A percentile compares a stretch with the other conserved stretches of the same genome.
Conservation (phyloP, 2,797 vertebrate genomes). For the Lithobates pipiens region DNA sequence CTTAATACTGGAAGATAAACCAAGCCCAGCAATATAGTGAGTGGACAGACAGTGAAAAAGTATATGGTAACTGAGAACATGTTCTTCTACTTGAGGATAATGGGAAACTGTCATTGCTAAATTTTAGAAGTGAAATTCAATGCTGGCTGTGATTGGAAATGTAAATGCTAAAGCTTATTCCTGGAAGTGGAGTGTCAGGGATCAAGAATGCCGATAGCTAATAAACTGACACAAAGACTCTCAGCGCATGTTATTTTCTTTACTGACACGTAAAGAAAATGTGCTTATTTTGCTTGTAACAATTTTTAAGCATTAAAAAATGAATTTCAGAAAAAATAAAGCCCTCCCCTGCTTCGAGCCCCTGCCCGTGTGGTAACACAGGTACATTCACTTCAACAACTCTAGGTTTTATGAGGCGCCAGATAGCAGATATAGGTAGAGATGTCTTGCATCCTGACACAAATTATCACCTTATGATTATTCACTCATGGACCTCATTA, state of each 20-base stretch:
- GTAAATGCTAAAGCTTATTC: constrained; percentile 21
- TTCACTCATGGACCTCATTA: background rate
- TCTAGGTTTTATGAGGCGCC: too few relatives aligned
- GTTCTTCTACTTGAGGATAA: constrained; percentile 10
- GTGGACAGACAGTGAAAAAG: constrained; percentile 20
- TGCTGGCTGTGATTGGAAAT: constrained; percentile 32
- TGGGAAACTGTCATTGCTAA: constrained; percentile 38
- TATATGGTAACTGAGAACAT: constrained; percentile 35
- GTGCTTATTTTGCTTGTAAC: background rate
- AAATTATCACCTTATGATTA: background rate
- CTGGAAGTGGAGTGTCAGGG: background rate
- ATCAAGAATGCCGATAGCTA: background rate
- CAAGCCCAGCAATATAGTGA: constrained; percentile 18
- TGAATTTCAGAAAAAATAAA: too few relatives aligned
- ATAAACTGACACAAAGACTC: background rate
- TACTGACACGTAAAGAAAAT: background rate
- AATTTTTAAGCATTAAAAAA: too few relatives aligned
- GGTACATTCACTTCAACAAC: too few relatives aligned
- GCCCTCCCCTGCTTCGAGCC: too few relatives aligned
- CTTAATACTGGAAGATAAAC: constrained; percentile 24
- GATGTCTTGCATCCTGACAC: background rate
- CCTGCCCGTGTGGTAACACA: too few relatives aligned
- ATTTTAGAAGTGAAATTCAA: constrained; percentile 33
- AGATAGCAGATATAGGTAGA: background rate
- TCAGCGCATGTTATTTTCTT: background rate